Percentiles rank a stretch among this genome's conserved stretches.
These are phyloP conservation scores for Spicauda simplicius DNA, from an alignment of 2,888 invertebrate genomes.

Conservation along the genomic window DNA sequence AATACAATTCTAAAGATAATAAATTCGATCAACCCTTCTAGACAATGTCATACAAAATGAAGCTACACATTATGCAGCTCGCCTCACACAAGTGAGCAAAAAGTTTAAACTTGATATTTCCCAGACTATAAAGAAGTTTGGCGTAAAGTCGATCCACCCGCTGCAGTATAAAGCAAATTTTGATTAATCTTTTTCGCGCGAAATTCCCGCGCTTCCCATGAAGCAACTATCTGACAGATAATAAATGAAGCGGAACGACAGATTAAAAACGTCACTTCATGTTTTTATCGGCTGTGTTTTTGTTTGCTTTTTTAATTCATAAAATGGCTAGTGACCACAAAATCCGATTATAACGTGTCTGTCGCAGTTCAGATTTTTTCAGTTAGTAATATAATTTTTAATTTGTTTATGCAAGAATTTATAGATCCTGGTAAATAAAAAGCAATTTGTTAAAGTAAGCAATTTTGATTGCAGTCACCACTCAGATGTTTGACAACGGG, in stretches of 20 bases:
- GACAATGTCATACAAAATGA: neutral
- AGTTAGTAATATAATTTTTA: neutral
- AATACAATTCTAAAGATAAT: neutral
- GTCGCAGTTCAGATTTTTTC: conserved; percentile 1
- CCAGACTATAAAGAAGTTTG: conserved; percentile 5
- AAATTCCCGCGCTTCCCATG: conserved; percentile 38
- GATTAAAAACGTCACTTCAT: conserved; percentile 46
- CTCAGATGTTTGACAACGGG: too few relatives aligned
- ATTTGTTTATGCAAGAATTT: neutral
- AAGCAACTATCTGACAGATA: conserved; percentile 47
- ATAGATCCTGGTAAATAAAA: too few relatives aligned
- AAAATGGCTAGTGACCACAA: conserved; percentile 6
- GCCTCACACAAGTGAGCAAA: neutral
- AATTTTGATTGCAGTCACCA: too few relatives aligned
- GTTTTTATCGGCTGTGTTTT: conserved; percentile 24
- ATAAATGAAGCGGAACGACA: conserved; percentile 47
- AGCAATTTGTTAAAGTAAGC: too few relatives aligned
- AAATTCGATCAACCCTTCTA: neutral
- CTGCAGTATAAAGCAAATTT: conserved; percentile 45
- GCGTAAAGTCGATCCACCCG: neutral
- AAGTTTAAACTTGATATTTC: conserved; percentile 6
- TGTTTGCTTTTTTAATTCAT: conserved; percentile 21
- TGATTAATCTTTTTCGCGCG: conserved; percentile 49
- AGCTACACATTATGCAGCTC: neutral
- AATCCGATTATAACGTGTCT: conserved; percentile 10